phyloP scores from a whole-genome alignment of 1,140 invertebrate genomes.

The Conus ventricosus region DNA sequence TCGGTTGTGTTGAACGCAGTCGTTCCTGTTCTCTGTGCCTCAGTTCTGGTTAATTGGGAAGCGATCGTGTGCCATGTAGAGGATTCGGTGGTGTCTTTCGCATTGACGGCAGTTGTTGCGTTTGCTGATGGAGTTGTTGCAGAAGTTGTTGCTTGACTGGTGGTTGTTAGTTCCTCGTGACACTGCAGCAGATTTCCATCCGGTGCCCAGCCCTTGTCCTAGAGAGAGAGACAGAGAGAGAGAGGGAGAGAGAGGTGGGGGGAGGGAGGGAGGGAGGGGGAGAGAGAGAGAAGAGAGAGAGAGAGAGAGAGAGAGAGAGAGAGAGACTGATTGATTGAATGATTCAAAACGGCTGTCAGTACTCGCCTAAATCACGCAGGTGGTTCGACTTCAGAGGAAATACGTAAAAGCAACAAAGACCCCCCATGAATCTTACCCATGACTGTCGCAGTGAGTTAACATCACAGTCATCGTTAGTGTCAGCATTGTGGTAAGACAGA shows the following conservation, averaged over 20 bases:
- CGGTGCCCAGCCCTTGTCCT: background rate
- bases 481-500: too few species aligned
- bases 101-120: too few species aligned
- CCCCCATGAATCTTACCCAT: too few species aligned
- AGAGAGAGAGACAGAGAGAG: too few species aligned
- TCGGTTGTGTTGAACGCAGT: too few species aligned
- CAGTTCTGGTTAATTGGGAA: too few species aligned
- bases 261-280: background rate
- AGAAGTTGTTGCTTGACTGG: background rate
- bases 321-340: background rate
- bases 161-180: background rate
- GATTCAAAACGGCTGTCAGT: background rate
- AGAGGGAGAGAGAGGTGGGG: constrained; percentile 2
- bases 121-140: too few species aligned
- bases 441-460: too few species aligned
- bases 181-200: background rate
- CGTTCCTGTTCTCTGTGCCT: too few species aligned
- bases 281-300: constrained; percentile 16
- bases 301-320: constrained; percentile 15
- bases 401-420: background rate
- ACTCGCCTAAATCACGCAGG: background rate
- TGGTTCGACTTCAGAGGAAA: background rate
- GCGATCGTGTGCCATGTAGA: too few species aligned
- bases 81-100: too few species aligned
- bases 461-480: too few species aligned